phyloP scores from a whole-genome alignment of 2,797 vertebrate species.

The Anableps anableps region DNA sequence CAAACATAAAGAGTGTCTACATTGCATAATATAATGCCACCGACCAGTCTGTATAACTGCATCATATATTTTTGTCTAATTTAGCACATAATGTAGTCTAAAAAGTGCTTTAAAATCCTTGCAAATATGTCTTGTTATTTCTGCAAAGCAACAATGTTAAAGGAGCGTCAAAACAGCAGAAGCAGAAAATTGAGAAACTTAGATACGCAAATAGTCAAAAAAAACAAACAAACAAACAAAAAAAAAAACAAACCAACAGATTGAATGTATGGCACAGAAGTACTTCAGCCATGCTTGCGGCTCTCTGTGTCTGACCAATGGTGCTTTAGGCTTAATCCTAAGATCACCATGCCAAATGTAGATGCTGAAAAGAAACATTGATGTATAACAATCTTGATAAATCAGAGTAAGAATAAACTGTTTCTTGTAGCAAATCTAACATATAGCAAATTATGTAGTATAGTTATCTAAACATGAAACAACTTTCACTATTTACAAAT shows the following conservation, averaged over 20 bases:
- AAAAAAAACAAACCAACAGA: neutral
- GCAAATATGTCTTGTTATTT: slow-evolving; percentile 20
- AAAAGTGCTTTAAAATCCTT: slow-evolving; percentile 33
- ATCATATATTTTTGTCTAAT: slow-evolving; percentile 33
- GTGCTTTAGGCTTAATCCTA: neutral
- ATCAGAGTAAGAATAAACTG: neutral
- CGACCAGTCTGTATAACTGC: slow-evolving; percentile 37
- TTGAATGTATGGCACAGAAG: neutral
- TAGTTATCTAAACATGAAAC: neutral
- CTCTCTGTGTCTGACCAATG: neutral
- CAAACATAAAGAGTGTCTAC: slow-evolving; percentile 36
- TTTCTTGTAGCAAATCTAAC: too few relatives aligned
- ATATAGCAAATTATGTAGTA: neutral
- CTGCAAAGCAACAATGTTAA: neutral
- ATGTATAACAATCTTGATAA: neutral
- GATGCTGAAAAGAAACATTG: neutral
- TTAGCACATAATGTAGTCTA: slow-evolving; percentile 32
- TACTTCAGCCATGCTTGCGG: neutral
- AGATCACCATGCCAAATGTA: neutral
- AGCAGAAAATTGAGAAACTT: neutral
- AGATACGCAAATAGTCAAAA: neutral
- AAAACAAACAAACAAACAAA: neutral
- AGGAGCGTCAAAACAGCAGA: neutral
- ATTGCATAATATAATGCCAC: slow-evolving; percentile 38
- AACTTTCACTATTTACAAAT: neutral